phyloP scores from a whole-genome alignment of 2,888 invertebrate species.

The Cataglyphis rosenhaueri region DNA sequence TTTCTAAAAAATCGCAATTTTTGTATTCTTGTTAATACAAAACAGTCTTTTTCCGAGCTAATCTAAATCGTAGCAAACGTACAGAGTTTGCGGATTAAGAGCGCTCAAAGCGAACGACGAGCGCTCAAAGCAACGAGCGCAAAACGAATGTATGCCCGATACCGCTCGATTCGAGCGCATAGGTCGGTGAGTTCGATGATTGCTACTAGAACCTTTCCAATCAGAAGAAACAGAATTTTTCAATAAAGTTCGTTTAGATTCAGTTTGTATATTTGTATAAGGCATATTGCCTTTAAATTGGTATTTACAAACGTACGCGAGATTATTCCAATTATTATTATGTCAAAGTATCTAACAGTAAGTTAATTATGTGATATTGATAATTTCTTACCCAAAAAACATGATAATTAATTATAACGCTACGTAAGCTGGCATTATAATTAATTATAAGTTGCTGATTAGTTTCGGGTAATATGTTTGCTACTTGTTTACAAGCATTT shows the following conservation, averaged over 20 bases:
- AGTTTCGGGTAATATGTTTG: neutral
- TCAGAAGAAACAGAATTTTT: constrained; percentile 47
- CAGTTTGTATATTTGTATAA: too few relatives aligned
- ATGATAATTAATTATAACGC: neutral
- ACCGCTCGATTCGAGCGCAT: neutral
- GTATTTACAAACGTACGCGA: constrained; percentile 2
- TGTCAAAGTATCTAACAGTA: neutral
- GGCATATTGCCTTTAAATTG: constrained; percentile 32
- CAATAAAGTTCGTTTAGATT: constrained; percentile 24
- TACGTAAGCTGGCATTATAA: neutral
- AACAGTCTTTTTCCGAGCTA: neutral
- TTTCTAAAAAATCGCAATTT: neutral
- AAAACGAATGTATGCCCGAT: constrained; percentile 18
- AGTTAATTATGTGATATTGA: neutral
- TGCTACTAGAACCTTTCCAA: constrained; percentile 18
- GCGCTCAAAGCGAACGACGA: constrained; percentile 31
- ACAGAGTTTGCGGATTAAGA: constrained; percentile 39
- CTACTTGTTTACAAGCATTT: neutral
- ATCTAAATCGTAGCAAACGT: neutral
- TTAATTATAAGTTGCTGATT: neutral
- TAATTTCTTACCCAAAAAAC: neutral
- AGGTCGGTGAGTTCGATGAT: constrained; percentile 22
- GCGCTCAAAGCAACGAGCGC: constrained; percentile 10
- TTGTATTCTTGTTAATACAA: neutral
- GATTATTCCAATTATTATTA: neutral